Base-by-base conservation (phyloP, 2,888 invertebrate genomes). In the Andricus curvator region DNA sequence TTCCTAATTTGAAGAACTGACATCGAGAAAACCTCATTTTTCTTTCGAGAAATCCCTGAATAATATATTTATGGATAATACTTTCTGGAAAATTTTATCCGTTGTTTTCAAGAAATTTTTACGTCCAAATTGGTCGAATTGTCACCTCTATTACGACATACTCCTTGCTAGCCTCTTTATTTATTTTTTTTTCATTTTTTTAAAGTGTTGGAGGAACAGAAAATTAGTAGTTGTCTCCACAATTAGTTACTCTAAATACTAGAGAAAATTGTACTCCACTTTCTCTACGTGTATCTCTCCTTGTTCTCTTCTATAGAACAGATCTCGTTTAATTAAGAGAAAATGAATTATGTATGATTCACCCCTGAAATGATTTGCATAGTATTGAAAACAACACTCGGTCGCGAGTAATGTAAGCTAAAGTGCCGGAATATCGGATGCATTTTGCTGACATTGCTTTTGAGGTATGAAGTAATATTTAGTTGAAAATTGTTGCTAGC, bases 341-440 rank as follows among this genome's bases (percentile, higher is more conserved):
- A 74, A 74, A 74, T 74, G 74, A 74, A 74, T 74, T 74, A 74
- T 74, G 74, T 56, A 74, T 74, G 74, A 74, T 56, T 56, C 56
- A 15, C n/a, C 74, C 33, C 37, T 56, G 37, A 70, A 51, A 74
- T 74, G 22, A 33, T 74, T 74, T 74, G 74, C 74, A 74, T 74
- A 74, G 74, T 74, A 74, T 74, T 74, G 74, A 33, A 74, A 74
- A 74, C 74, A 74, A 56, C 51, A 74, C 37, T 74, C n/a, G 74
- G 33, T 56, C 33, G 44, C 29, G 13, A 56, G 74, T 56, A 74
- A 51, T 74, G 51, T 74, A 51, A 74, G 74, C 51, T 74, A 74
- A 74, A 74, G 51, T 74, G 74, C 56, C 51, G n/a, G 51, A 74
- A 74, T 74, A 74, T 51, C 51, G 56, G 51, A 74, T 74, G 20